Base-by-base conservation (phyloP, 1,140 invertebrate genomes). In the Dolichoris vasculosae region DNA sequence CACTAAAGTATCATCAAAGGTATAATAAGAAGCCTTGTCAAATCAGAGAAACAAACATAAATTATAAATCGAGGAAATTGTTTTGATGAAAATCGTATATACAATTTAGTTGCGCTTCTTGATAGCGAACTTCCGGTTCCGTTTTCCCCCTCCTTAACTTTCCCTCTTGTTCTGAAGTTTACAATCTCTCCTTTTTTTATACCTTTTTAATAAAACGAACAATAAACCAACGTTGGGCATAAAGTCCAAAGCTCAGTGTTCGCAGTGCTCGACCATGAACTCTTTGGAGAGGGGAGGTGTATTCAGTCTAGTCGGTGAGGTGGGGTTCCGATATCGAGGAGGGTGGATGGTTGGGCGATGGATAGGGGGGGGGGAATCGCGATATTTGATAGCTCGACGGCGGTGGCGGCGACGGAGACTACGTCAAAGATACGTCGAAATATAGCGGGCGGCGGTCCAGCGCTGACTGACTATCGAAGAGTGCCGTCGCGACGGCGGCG, bases 381-480 rank as follows among this genome's bases (percentile, higher is more conserved):
- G 76, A 84, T 40, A 79, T 73, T 73, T 80, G 81, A 32, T 32
- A 7, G 64, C 0, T 64, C n/a, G 55, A 40, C 40, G 40, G 63
- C 71, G 71, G 38, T 13, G 43, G 40, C 71, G 76, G 30, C 38
- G n/a, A 48, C 75, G 38, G 38, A n/a, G n/a, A 38, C 43, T 8
- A 13, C 30, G 43, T 81, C 55, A 30, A 30, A 51, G n/a, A 79
- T 71, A 38, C 35, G 77, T 85, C 59, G 79, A 86, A 78, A 86
- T 76, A 48, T 90, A 92, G 91, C 92, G 92, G 92, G 92, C 92
- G 93, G 93, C 93, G 92, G 93, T 93, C 93, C 93, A 93, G 92
- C 93, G 92, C 92, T 93, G 92, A 93, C 93, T 93, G 93, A 93
- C 90, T 93, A 90, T 90, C 87, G 71, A 55, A 85, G 91, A 91